These are phyloP conservation scores for Clarias gariepinus DNA, from an alignment of 2,113 vertebrate genomes.

Conservation along the genomic window DNA sequence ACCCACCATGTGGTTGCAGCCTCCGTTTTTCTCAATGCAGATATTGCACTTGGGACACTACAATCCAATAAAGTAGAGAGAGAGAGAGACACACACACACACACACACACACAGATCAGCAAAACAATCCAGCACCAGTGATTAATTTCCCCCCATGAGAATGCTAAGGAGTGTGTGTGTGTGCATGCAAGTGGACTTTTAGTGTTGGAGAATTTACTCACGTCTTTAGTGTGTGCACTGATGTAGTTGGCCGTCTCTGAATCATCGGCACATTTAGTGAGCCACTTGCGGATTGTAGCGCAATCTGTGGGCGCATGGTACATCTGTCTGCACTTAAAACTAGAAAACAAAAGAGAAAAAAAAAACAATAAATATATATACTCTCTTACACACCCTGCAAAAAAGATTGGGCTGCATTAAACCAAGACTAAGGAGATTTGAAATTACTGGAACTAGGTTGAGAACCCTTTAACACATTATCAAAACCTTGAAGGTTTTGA, in stretches of 20 bases:
- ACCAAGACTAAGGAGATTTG: too few relatives aligned
- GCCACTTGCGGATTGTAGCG: constrained; percentile 97
- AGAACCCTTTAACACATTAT: too few relatives aligned
- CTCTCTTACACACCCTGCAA: too few relatives aligned
- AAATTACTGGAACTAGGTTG: too few relatives aligned
- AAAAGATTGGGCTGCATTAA: too few relatives aligned
- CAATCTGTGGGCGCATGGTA: constrained; percentile 99
- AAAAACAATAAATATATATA: neutral
- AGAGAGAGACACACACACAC: too few relatives aligned
- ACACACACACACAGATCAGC: too few relatives aligned
- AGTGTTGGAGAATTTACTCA: constrained; percentile 66
- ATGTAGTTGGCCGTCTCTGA: constrained; percentile 99
- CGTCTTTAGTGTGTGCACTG: constrained; percentile 99
- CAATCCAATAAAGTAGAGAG: constrained; percentile 38
- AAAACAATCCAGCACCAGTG: neutral
- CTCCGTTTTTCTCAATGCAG: constrained; percentile 99
- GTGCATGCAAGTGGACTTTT: neutral
- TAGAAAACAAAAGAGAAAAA: constrained; percentile 67
- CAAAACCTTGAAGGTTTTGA: too few relatives aligned
- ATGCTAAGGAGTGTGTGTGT: neutral
- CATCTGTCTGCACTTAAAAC: constrained; percentile 99
- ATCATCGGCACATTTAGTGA: constrained; percentile 99
- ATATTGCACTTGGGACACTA: constrained; percentile 99
- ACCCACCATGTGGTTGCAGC: constrained; percentile 99
- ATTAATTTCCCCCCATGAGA: neutral